Base-by-base conservation (phyloP, 2,888 invertebrate species). In the Cheilosia urbana region DNA sequence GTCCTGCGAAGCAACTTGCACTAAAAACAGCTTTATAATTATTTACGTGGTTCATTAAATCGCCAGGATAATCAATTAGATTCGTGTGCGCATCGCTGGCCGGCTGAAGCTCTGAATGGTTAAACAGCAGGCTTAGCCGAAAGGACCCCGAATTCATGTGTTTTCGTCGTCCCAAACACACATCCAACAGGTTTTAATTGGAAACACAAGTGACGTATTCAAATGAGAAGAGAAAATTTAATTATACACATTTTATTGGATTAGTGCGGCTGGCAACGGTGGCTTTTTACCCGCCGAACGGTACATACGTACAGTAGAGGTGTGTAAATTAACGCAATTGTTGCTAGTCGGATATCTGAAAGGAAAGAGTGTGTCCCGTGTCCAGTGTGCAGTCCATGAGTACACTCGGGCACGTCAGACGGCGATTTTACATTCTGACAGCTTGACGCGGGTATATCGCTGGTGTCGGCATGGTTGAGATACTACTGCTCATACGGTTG, bases 151-250 rank as follows among this genome's bases (percentile, higher is more conserved):
- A 62, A 40, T 65, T 60, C 60, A 51, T 66, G 19, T 51, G 45
- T 47, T 73, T 72, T 72, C 62, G 9, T 42, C n/a, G 9, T 42
- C n/a, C 69, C 47, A 40, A 68, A 85, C 71, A 81, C 68, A 81
- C 72, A 81, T 85, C 85, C 85, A 85, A 85, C 85, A 85, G 85
- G 85, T 85, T 85, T 85, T 81, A 85, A 85, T 85, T 85, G 85
- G 72, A 88, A 89, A 88, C 89, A 88, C 85, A 89, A 89, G 89
- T 89, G 90, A 90, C 90, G 88, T 89, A 90, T 90, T 90, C 92
- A 92, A 92, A 92, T 92, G 91, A 92, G 91, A 92, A 91, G 90
- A 91, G 90, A 90, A 92, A 92, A 92, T 92, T 92, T 92, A 92
- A 92, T 92, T 92, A 85, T 81, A 92, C 91, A 91, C 89, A 90